A percentile compares a stretch with the other conserved stretches of the same genome.
These are phyloP conservation scores for Odocoileus hemionus DNA, from an alignment of 2,113 vertebrate species.

Conservation along the genomic window DNA sequence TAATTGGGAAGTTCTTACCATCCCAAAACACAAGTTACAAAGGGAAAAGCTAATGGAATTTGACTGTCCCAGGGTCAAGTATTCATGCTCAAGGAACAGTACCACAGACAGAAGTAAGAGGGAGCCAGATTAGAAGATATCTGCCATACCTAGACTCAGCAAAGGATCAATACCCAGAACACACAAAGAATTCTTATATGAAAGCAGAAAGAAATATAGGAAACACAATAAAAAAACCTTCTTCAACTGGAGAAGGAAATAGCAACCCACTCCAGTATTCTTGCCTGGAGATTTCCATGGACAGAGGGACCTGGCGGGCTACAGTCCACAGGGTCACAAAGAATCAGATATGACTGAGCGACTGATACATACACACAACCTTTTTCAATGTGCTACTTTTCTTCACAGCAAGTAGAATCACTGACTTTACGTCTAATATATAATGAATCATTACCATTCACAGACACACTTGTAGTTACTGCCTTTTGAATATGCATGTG, in stretches of 20 bases:
- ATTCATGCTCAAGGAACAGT: background rate
- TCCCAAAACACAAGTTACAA: background rate
- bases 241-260: background rate
- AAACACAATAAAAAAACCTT: background rate
- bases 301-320: background rate
- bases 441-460: background rate
- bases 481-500: background rate
- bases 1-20: background rate
- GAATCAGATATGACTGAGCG: fast-evolving
- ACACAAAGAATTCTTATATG: background rate
- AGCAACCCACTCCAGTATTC: background rate
- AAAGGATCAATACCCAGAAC: background rate
- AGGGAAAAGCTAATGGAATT: background rate
- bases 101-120: background rate
- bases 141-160: background rate
- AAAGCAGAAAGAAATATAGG: background rate
- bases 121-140: background rate
- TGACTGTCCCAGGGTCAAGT: background rate
- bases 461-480: background rate
- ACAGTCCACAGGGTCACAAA: background rate
- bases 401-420: background rate
- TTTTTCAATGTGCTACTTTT: background rate
- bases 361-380: background rate
- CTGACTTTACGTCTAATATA: background rate
- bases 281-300: background rate